phyloP scores from a whole-genome alignment of 2,888 invertebrate species.

The Harmothoe impar region DNA sequence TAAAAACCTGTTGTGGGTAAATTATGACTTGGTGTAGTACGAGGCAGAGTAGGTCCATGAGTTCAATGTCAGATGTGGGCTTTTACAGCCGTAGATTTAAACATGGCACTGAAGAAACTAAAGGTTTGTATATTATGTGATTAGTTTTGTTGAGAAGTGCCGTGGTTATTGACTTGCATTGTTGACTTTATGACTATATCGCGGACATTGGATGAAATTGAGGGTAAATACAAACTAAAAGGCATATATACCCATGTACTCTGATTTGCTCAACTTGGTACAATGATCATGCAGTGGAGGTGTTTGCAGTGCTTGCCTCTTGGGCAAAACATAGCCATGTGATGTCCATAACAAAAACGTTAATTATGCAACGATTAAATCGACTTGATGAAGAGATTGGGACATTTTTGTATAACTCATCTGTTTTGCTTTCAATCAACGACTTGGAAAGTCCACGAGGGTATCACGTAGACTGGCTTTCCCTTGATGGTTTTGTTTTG shows the following conservation, averaged over 20 bases:
- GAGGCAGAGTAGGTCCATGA: too few relatives aligned
- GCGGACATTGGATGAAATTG: neutral
- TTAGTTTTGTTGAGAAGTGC: conserved; percentile 10
- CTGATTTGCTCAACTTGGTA: conserved; percentile 20
- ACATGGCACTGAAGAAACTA: neutral
- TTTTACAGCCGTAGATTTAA: neutral
- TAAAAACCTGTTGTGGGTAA: too few relatives aligned
- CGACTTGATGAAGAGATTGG: conserved; percentile 30
- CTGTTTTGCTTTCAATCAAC: neutral
- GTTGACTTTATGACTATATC: neutral
- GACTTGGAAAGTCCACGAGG: too few relatives aligned
- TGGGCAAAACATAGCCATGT: neutral
- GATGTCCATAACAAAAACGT: neutral
- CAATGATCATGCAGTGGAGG: neutral
- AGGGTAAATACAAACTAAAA: too few relatives aligned
- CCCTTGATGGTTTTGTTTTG: too few relatives aligned
- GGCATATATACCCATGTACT: neutral
- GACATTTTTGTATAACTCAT: conserved; percentile 2
- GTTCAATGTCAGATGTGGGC: neutral
- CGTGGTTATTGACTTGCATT: neutral
- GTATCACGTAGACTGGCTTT: too few relatives aligned
- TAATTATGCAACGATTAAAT: conserved; percentile 33
- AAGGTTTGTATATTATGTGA: neutral
- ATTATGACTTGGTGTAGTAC: too few relatives aligned
- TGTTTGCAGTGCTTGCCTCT: neutral